Base-by-base conservation (phyloP, 37 sponge, comb jelly and placozoan genomes). In the Amphimedon queenslandica region DNA sequence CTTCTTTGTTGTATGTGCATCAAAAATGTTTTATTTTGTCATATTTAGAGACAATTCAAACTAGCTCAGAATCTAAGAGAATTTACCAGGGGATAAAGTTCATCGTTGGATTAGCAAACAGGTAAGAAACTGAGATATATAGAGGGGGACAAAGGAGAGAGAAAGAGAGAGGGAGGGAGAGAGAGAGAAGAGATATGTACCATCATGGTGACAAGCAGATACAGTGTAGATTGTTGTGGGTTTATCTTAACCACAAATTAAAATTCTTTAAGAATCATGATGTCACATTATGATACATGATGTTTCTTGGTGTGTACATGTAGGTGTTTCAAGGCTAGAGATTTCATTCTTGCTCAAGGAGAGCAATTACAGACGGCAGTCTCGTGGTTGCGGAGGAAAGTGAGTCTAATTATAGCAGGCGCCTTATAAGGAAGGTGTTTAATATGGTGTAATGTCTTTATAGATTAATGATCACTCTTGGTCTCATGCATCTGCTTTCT, bases 11-110 rank as follows among this genome's bases (percentile, higher is more conserved):
- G n/a, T n/a, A n/a, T n/a, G n/a, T n/a, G n/a, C n/a, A n/a, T n/a
- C n/a, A n/a, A n/a, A n/a, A n/a, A n/a, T n/a, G n/a, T n/a, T n/a
- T n/a, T n/a, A n/a, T n/a, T n/a, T n/a, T n/a, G n/a, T n/a, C n/a
- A n/a, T n/a, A n/a, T n/a, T n/a, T n/a, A 42, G 24, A 42, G 25
- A 31, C 34, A 57, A 20, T 34, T 24, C 72, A 35, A 57, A 4
- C 10, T 73, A 57, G 38, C 56, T 4, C 53, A 34, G 98, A 94
- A 67, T 66, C 86, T 40, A 91, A 80, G 77, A 85, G 90, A 63
- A 84, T 94, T 1, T 97, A 97, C 71, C 94, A 91, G 58, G 89
- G 89, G 3, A 80, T 97, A 82, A 97, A 97, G 74, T 97, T 93
- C 68, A 61, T 91, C 1, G 88, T 94, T 13, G 80, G 81, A 38